Evolutionary conservation across 2,888 invertebrate genomes (phyloP), one percentile per base, ranked within the genome.

Genomic region (Platycheirus albimanus): DNA sequence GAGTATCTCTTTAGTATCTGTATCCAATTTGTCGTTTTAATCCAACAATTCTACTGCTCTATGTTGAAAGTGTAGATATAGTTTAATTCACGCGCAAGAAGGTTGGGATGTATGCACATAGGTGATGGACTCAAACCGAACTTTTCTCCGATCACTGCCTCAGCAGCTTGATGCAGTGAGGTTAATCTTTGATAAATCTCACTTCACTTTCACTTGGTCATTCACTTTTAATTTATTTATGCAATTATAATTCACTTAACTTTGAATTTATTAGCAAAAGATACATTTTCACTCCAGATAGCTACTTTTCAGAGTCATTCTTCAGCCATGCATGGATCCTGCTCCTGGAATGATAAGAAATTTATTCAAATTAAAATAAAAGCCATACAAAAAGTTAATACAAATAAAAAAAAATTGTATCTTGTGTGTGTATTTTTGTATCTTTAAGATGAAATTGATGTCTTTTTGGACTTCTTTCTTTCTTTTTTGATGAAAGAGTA

Each of bases 171-270:
- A n/a, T 7, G 20, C 2, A 11, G 0, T 8, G 45, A 54, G 15
- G 52, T 11, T 54, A 20, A 38, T 45, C 38, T 43, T 33, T 38
- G 24, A 8, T 28, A 58, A 69, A 63, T 70, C 52, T 54, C 41
- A 79, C 75, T 76, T 61, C 70, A 77, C 77, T 81, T 81, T 71
- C 81, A 67, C 81, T 77, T 67, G 54, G 52, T 64, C 64, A 69
- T 67, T 67, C 54, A 81, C 71, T 67, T 71, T 45, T 77, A 15
- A 61, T 45, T 45, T 61, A 54, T 20, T 72, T 52, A 17, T 1
- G 30, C n/a, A 63, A 38, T 11, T 36, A 19, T 15, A 41, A 19
- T 61, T 43, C 17, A 30, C 38, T 69, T 45, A 56, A 28, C 30
- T 41, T 69, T 38, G 24, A 30, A 49, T 69, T 74, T 54, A 19